These are phyloP conservation scores for Coleophora flavipennella DNA, from an alignment of 2,888 invertebrate genomes.

Conservation along the genomic window DNA sequence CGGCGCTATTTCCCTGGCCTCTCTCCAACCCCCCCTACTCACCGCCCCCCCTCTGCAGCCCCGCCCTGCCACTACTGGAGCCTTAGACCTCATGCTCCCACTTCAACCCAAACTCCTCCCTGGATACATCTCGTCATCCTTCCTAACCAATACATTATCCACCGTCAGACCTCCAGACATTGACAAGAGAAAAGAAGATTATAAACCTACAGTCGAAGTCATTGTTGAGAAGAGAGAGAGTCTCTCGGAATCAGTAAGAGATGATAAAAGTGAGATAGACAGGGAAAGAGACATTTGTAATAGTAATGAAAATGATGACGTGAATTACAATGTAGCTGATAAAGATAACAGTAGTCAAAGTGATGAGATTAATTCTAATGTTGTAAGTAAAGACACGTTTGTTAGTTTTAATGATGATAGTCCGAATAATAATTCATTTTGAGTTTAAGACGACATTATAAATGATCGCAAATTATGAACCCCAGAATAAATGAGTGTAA, in stretches of 20 bases:
- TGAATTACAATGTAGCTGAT: conserved; percentile 25
- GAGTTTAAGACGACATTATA: conserved; percentile 11
- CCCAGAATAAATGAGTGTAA: no score
- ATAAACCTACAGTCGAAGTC: conserved; percentile 46
- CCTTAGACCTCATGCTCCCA: conserved; percentile 78
- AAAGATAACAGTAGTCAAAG: conserved; percentile 30
- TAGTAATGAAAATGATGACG: conserved; percentile 27
- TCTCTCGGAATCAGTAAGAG: conserved; percentile 27
- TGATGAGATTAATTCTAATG: conserved; percentile 59
- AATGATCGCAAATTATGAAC: no score
- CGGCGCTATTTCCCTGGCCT: conserved; percentile 64
- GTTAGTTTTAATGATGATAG: conserved; percentile 43
- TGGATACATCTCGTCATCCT: conserved; percentile 66
- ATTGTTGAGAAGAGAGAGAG: conserved; percentile 50
- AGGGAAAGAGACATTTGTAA: conserved; percentile 26
- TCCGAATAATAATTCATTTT: conserved; percentile 63
- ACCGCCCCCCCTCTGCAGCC: conserved; percentile 77
- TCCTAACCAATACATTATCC: conserved; percentile 65
- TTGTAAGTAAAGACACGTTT: conserved; percentile 35
- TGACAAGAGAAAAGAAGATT: conserved; percentile 27
- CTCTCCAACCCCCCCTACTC: conserved; percentile 65
- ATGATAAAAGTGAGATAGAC: conserved; percentile 28
- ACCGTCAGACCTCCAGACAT: conserved; percentile 60
- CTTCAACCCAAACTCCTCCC: conserved; percentile 80
- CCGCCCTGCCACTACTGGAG: conserved; percentile 79